These are phyloP conservation scores for Chaitophorus viminalis DNA, from an alignment of 2,888 invertebrate species.

Conservation along the genomic window DNA sequence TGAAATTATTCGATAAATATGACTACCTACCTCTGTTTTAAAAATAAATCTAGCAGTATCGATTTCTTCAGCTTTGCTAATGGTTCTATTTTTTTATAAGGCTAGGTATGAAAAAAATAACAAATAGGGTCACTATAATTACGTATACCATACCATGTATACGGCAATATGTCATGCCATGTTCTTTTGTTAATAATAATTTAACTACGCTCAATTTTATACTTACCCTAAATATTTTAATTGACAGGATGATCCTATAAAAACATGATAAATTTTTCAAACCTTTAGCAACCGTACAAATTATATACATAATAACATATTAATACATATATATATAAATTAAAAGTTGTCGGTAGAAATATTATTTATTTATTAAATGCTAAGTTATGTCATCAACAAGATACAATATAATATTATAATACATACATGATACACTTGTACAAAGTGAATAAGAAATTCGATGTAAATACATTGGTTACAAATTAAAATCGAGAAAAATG, in stretches of 20 bases:
- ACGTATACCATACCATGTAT: not conserved
- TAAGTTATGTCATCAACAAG: not conserved
- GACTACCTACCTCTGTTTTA: not conserved
- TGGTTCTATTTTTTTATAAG: not conserved
- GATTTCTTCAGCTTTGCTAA: not conserved
- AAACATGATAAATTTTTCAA: conserved; percentile 20
- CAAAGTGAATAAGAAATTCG: not conserved
- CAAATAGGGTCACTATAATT: not conserved
- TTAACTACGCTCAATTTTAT: conserved; percentile 14
- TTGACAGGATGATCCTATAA: conserved; percentile 3
- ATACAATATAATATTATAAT: not conserved
- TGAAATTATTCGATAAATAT: not conserved
- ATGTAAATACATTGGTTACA: not conserved
- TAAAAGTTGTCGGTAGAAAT: not conserved
- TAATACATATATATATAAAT: too few species aligned
- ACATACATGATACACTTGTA: not conserved
- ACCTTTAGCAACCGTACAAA: conserved; percentile 11
- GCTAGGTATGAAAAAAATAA: not conserved
- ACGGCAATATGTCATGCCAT: not conserved
- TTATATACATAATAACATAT: too few species aligned
- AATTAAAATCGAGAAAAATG: not conserved
- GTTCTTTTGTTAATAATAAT: conserved; percentile 26
- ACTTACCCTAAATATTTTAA: conserved; percentile 31
- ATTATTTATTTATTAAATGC: not conserved
- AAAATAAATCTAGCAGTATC: not conserved